Evolutionary conservation across 2,888 invertebrate genomes (phyloP), one percentile per base, ranked within the genome.

Genomic region (Phymatocera aterrima): DNA sequence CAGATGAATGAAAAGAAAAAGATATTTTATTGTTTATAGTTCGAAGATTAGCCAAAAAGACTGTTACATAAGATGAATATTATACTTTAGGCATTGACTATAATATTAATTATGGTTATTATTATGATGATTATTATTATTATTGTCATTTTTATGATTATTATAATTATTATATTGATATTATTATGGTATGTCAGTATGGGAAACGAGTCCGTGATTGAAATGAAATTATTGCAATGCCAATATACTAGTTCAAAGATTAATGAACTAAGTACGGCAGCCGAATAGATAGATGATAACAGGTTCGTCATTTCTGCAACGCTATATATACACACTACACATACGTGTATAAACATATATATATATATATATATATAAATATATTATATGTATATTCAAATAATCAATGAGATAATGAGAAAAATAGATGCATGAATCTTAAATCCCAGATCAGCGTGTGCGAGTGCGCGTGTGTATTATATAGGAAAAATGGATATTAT

Each of bases 11-110:
- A 77, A 46, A 40, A 8, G 8, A 40, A 70, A 82, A 82, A 82
- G 81, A 85, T 83, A 85, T 87, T 86, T 86, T 83, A 87, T 87
- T 88, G 88, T 88, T 88, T 83, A 85, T 88, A 87, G 86, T 83
- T 88, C 82, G 85, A 87, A 85, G 83, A 85, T 85, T 89, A 88
- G 87, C 86, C 88, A 87, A 88, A 87, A 89, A 88, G 89, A 89
- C 88, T 89, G 88, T 88, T 89, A 88, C 80, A 85, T 89, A 89
- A 85, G 86, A 86, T 82, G 86, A 87, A 87, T 88, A 88, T 85
- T 68, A 43, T 87, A 88, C 83, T 86, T 83, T 88, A 88, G 87
- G 84, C 83, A 87, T 85, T 84, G 84, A 84, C 87, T 86, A 83
- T 84, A 85, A 83, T 82, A 83, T 86, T 87, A 3, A 48, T 43